These are phyloP conservation scores for Euura lappo DNA, from an alignment of 1,140 invertebrate species.

Conservation along the genomic window DNA sequence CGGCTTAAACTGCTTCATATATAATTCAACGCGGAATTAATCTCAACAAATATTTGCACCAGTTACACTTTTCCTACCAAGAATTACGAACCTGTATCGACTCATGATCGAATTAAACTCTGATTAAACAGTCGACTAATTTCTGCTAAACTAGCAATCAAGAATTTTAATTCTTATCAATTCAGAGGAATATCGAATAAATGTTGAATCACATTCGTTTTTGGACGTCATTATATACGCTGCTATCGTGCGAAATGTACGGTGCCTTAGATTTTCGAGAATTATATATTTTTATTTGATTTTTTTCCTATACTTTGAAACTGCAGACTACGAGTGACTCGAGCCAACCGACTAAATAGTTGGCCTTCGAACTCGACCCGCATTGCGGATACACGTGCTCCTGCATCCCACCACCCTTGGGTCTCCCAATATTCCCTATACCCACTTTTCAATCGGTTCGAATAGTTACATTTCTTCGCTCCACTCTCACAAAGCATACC, in stretches of 20 bases:
- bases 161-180: too few species aligned
- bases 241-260: too few species aligned
- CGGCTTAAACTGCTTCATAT: conserved; percentile 25
- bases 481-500: too few species aligned
- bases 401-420: not conserved
- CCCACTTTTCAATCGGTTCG: not conserved
- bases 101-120: not conserved
- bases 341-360: conserved; percentile 8
- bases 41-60: not conserved
- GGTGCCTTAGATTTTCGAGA: conserved; percentile 31
- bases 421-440: not conserved
- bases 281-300: conserved; percentile 24
- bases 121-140: too few species aligned
- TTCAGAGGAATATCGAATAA: not conserved
- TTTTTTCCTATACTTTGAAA: not conserved
- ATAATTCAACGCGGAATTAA: conserved; percentile 35
- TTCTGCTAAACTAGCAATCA: too few species aligned
- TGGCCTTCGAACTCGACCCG: conserved; percentile 38
- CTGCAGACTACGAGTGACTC: not conserved
- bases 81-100: not conserved
- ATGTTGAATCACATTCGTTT: too few species aligned
- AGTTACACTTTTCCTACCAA: not conserved
- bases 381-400: conserved; percentile 49
- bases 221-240: too few species aligned
- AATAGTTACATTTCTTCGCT: too few species aligned